Evolutionary conservation across 2,888 invertebrate genomes (phyloP).

Genomic region (Merodon equestris): DNA sequence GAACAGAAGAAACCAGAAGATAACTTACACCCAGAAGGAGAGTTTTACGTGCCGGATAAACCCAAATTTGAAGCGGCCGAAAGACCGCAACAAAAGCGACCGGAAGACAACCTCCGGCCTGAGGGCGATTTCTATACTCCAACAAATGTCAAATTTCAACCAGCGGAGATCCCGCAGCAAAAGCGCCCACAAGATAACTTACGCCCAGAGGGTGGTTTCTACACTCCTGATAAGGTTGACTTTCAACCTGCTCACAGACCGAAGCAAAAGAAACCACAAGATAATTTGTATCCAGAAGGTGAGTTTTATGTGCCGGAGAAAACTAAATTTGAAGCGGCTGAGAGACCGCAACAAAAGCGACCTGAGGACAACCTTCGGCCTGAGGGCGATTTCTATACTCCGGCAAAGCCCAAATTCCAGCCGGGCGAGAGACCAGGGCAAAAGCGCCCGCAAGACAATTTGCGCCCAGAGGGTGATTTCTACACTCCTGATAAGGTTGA

Average conservation of each 20-base stretch:
- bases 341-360: slow-evolving; percentile 78
- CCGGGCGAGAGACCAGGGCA: slow-evolving; percentile 78
- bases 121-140: slow-evolving; percentile 82
- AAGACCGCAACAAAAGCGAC: slow-evolving; percentile 79
- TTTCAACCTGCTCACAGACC: slow-evolving; percentile 79
- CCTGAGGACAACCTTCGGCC: slow-evolving; percentile 81
- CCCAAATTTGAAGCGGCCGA: slow-evolving; percentile 79
- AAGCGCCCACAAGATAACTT: slow-evolving; percentile 81
- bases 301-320: slow-evolving; percentile 77
- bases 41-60: slow-evolving; percentile 80
- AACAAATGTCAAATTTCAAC: slow-evolving; percentile 78
- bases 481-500: slow-evolving; percentile 78
- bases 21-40: slow-evolving; percentile 80
- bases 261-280: slow-evolving; percentile 76
- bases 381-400: slow-evolving; percentile 81
- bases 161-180: slow-evolving; percentile 79
- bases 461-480: slow-evolving; percentile 80
- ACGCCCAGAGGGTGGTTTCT: slow-evolving; percentile 81
- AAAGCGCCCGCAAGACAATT: slow-evolving; percentile 80
- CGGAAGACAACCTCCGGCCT: slow-evolving; percentile 80
- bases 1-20: slow-evolving; percentile 80
- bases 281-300: slow-evolving; percentile 82
- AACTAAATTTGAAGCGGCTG: slow-evolving; percentile 75
- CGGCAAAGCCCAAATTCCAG: slow-evolving; percentile 73
- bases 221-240: slow-evolving; percentile 73